Evolutionary conservation across 2,113 vertebrate genomes (phyloP).

Genomic region (Nothocercus julius): DNA sequence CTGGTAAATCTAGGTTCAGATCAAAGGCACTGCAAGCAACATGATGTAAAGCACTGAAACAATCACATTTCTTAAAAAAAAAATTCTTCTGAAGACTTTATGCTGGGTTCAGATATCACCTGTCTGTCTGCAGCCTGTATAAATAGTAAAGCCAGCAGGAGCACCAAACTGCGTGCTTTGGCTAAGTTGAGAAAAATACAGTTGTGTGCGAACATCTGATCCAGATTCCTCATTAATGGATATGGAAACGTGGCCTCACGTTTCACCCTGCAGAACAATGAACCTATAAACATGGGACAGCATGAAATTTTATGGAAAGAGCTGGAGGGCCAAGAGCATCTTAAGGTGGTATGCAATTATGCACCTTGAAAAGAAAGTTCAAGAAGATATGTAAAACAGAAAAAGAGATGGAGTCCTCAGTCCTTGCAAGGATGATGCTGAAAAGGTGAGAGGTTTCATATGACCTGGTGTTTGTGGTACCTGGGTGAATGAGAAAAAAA

Average conservation of each 20-base stretch:
- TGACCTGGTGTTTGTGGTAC: background rate
- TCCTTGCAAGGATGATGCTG: background rate
- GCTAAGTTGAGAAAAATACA: background rate
- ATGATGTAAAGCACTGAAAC: constrained; percentile 17
- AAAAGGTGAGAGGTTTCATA: background rate
- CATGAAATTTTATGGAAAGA: background rate
- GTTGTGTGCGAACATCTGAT: constrained; percentile 9
- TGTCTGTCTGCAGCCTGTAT: constrained; percentile 30
- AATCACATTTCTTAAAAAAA: background rate
- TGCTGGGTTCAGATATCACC: constrained; percentile 42
- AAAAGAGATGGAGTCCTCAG: background rate
- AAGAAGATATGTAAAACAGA: background rate
- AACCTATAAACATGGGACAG: background rate
- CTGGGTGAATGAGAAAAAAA: background rate
- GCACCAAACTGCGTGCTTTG: background rate
- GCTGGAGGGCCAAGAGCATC: background rate
- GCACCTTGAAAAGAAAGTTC: background rate
- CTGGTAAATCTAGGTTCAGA: constrained; percentile 19
- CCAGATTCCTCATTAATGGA: constrained; percentile 4
- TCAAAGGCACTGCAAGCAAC: constrained; percentile 20
- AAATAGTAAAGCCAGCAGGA: constrained; percentile 48
- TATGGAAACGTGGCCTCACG: background rate
- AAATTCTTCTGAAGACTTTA: constrained; percentile 11
- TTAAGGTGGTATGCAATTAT: background rate
- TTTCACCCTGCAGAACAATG: background rate